A percentile compares a stretch with the other conserved stretches of the same genome.
phyloP scores from a whole-genome alignment of 2,797 vertebrate genomes.

The Lacerta agilis region DNA sequence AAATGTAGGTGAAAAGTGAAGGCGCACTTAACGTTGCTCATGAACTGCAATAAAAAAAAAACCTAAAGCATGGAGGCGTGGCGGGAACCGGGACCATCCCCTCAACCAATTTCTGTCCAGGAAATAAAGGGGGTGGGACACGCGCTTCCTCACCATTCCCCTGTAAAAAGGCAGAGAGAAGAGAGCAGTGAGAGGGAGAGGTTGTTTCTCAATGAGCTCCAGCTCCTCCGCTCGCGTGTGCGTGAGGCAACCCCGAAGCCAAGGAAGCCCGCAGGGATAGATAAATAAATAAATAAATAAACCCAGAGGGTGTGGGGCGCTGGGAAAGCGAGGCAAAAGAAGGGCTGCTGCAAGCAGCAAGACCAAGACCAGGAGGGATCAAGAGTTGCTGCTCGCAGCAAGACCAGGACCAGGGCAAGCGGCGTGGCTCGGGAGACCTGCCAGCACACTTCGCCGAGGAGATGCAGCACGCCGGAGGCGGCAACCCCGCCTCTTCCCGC shows the following conservation, averaged over 20 bases:
- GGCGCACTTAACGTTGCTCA: not conserved
- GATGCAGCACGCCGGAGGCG: not conserved
- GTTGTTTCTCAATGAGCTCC: too few species aligned
- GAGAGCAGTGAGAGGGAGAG: too few species aligned
- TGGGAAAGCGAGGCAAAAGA: not conserved
- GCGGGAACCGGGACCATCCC: not conserved
- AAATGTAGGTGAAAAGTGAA: not conserved
- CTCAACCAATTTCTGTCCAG: not conserved
- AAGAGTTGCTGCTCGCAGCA: not conserved
- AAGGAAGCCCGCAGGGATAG: not conserved
- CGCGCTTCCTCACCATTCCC: not conserved
- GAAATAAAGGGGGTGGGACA: not conserved
- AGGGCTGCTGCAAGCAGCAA: too few species aligned
- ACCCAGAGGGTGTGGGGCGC: not conserved
- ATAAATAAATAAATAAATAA: too few species aligned
- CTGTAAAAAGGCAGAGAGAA: not conserved
- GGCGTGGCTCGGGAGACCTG: not conserved
- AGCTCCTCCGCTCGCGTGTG: not conserved
- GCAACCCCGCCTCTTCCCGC: slow-evolving; percentile 14
- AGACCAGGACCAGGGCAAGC: not conserved
- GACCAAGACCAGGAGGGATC: not conserved
- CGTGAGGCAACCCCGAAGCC: not conserved
- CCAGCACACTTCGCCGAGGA: not conserved
- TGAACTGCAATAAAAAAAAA: not conserved
- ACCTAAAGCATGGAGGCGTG: not conserved